Base-by-base conservation (phyloP, 2,888 invertebrate species). In the Caenorhabditis sp. region DNA sequence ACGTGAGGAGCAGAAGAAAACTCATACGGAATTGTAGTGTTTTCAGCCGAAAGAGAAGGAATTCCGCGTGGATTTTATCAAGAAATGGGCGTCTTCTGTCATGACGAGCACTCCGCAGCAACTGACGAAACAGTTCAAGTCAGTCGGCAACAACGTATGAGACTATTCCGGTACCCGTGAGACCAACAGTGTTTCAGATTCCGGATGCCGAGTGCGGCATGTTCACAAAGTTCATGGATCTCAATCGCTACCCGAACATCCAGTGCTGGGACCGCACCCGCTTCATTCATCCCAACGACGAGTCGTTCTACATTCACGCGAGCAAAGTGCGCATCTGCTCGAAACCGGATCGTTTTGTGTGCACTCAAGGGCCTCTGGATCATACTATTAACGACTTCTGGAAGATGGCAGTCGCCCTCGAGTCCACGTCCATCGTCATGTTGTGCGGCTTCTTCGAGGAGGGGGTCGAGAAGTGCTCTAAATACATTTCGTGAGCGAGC, bases 201-300 rank as follows among this genome's bases (percentile, higher is more conserved):
- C 20, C 56, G 20, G 66, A 66, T 1, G 8, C 58, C 13, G 68
- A 68, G 9, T 59, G 52, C 17, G 15, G n/a, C 0, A 2, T 17
- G 1, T 68, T 37, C 20, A 11, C 8, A n/a, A 68, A 45, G 52
- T 11, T 43, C 43, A 17, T 1, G 17, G 26, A 41, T 3, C 2
- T 0, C 1, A 74, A 74, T 35, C 59, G 73, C 2, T 74, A 74
- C 58, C 53, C 59, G 7, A 74, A 74, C 37, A 66, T 74, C 30
- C 65, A 45, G 2, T 73, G 73, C 35, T 41, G 45, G 15, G 73
- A 73, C 46, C 52, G 65, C 5, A 48, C 65, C n/a, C 65, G 65
- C 8, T 37, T 73, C 41, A 35, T n/a, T 20, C 15, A 66, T 22
- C 45, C 65, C 15, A 66, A 45, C 35, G 61, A 73, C 43, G 59